These are phyloP conservation scores for Dipus sagitta DNA, from an alignment of 2,797 vertebrate species.

Conservation along the genomic window DNA sequence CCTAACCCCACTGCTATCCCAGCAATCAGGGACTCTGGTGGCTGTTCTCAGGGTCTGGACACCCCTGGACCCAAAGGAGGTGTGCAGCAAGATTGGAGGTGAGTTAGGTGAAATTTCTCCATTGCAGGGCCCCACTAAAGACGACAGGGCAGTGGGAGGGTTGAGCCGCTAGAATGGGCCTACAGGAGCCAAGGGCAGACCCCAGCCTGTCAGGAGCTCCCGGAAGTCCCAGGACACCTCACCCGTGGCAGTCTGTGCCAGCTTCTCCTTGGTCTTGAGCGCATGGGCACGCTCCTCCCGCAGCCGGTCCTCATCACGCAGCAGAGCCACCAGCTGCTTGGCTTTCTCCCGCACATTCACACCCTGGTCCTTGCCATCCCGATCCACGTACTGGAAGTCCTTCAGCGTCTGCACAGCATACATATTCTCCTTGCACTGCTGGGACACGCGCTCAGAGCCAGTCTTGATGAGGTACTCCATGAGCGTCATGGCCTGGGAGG, in stretches of 20 bases:
- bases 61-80: neutral
- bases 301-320: constrained; percentile 95
- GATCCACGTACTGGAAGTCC: constrained; percentile 96
- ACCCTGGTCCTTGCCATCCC: constrained; percentile 97
- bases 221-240: constrained; percentile 70
- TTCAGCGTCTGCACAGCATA: constrained; percentile 96
- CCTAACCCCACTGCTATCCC: neutral
- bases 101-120: neutral
- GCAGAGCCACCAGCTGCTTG: constrained; percentile 95
- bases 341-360: constrained; percentile 97
- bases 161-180: too few relatives aligned
- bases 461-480: constrained; percentile 98
- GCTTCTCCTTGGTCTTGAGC: constrained; percentile 98
- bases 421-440: constrained; percentile 97
- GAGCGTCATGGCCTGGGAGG: constrained; percentile 94
- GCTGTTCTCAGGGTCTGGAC: neutral
- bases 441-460: constrained; percentile 95
- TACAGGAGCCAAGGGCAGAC: neutral
- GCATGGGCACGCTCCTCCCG: constrained; percentile 95
- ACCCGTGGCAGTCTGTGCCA: constrained; percentile 96
- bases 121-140: neutral
- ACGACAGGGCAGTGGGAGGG: neutral
- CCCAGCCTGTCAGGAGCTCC: neutral
- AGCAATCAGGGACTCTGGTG: neutral
- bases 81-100: rapidly evolving